Base-by-base conservation (phyloP, 2,888 invertebrate species). In the Elegia similella region DNA sequence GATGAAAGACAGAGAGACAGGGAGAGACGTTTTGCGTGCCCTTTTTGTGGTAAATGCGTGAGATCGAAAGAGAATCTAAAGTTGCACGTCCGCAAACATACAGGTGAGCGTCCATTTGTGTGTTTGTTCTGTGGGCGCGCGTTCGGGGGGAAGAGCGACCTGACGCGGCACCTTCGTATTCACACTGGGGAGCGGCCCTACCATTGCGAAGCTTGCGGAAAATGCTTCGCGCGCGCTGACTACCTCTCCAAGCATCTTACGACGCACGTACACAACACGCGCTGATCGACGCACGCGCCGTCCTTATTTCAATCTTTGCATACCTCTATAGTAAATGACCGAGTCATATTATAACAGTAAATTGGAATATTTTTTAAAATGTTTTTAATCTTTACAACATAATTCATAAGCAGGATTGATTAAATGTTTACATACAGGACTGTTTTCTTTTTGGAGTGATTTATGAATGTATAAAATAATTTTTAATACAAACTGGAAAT, bases 201-300 rank as follows among this genome's bases (percentile, higher is more conserved):
- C 85, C 97, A 97, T 82, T 97, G 97, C 89, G 97, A 97, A 84
- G 96, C 97, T 82, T 97, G 97, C 85, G 97, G 97, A 66, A 97
- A 97, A 86, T 97, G 97, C 82, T 97, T 97, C 86, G 97, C 97
- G 29, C 93, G 97, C 55, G 97, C 97, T 56, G 97, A 97, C 82
- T 97, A 97, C 78, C 93, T 97, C 59, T 97, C 97, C 73, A 97
- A 97, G 86, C 97, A 97, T 86, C 93, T 97, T 69, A 97, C 97
- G 63, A 97, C 97, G 34, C 97, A 97, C 90, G 96, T 97, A 71
- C 97, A 97, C 87, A 94, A 94, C 78, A 92, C 94, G 62, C 94
- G 95, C 76, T 95, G 82, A 87, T 68, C 69, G 59, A 55, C 61
- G 67, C 67, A 68, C 68, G 74, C 82, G 76, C 84, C 84, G 82